Evolutionary conservation across 2,113 vertebrate genomes (phyloP).

Genomic region (Hepsetus odoe): DNA sequence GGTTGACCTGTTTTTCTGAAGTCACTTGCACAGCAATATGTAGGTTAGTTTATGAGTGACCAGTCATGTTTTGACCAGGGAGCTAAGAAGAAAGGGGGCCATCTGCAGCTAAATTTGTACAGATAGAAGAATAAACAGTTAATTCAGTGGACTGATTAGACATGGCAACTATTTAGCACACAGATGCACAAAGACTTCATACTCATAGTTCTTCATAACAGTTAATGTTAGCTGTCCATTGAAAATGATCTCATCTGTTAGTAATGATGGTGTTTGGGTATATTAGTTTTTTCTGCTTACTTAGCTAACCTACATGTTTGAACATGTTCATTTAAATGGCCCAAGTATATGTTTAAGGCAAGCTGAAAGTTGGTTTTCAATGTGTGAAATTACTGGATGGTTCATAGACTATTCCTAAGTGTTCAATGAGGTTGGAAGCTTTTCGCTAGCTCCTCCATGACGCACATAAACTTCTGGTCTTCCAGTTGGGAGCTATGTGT

Average conservation of each 20-base stretch:
- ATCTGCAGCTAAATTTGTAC: neutral
- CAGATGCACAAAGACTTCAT: neutral
- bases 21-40: slow-evolving; percentile 57
- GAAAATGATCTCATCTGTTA: neutral
- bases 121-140: neutral
- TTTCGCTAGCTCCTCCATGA: slow-evolving; percentile 78
- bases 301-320: neutral
- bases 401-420: neutral
- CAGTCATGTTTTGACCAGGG: slow-evolving; percentile 32
- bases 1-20: slow-evolving; percentile 65
- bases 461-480: slow-evolving; percentile 77
- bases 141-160: neutral
- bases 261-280: neutral
- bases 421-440: slow-evolving; percentile 76
- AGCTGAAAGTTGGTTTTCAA: neutral
- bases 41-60: slow-evolving; percentile 21
- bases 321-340: neutral
- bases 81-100: slow-evolving; percentile 8
- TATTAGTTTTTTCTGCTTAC: slow-evolving; percentile 2
- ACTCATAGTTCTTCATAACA: neutral
- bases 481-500: slow-evolving; percentile 75
- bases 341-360: neutral
- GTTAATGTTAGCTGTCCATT: neutral
- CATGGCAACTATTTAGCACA: neutral
- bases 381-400: neutral